phyloP scores from a whole-genome alignment of 2,797 vertebrate species.

The Dallia pectoralis region DNA sequence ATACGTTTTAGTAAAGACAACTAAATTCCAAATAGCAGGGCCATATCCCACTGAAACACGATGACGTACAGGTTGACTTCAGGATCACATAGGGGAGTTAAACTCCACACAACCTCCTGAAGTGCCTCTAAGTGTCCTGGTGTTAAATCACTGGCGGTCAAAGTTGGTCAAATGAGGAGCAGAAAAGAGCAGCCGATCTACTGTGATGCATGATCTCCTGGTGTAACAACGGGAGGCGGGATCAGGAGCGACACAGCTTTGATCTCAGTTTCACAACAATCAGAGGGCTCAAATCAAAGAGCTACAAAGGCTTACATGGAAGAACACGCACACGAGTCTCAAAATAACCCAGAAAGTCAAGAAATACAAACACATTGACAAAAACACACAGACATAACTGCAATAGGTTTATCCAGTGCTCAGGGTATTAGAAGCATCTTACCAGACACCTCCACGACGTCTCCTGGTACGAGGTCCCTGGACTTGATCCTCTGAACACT shows the following conservation, averaged over 20 bases:
- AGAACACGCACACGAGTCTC: background rate
- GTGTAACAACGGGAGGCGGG: background rate
- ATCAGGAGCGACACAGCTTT: constrained; percentile 1
- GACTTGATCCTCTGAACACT: constrained; percentile 98
- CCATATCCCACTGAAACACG: background rate
- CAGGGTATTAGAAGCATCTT: constrained; percentile 50
- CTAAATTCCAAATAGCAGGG: background rate
- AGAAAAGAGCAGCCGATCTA: background rate
- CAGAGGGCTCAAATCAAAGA: background rate
- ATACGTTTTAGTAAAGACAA: background rate
- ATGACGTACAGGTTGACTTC: background rate
- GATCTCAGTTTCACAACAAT: background rate
- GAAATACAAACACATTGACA: background rate
- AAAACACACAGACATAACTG: constrained; percentile 3
- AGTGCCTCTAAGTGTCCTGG: background rate
- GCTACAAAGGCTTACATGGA: background rate
- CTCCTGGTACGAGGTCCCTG: constrained; percentile 93
- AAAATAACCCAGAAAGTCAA: background rate
- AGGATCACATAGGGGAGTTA: background rate
- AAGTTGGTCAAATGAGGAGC: background rate
- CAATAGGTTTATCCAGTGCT: background rate
- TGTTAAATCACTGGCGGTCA: background rate
- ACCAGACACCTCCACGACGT: constrained; percentile 98
- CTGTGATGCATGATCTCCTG: too few relatives aligned
- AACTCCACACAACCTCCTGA: background rate